Percentiles rank a stretch among this genome's conserved stretches.
phyloP scores from a whole-genome alignment of 2,888 invertebrate genomes.

The Calameuta idolon region DNA sequence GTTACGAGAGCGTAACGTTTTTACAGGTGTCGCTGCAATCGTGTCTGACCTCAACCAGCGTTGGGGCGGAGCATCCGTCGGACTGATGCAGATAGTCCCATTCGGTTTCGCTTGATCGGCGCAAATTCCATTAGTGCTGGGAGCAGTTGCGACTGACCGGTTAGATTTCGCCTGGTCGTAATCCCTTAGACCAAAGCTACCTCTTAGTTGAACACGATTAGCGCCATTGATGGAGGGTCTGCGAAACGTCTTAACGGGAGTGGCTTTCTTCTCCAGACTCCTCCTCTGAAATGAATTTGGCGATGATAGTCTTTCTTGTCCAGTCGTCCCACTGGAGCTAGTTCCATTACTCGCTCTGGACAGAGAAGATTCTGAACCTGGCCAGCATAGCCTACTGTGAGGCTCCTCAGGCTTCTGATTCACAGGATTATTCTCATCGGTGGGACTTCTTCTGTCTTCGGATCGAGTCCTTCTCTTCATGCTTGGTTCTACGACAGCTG shows the following conservation, averaged over 20 bases:
- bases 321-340: constrained; percentile 7
- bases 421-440: constrained; percentile 68
- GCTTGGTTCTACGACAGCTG: constrained; percentile 37
- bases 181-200: constrained; percentile 53
- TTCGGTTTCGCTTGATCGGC: constrained; percentile 30
- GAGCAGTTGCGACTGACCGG: constrained; percentile 30
- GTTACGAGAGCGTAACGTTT: constrained; percentile 64
- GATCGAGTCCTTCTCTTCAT: constrained; percentile 58
- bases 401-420: constrained; percentile 57
- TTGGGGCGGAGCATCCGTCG: constrained; percentile 48
- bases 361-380: constrained; percentile 28
- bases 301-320: constrained; percentile 53
- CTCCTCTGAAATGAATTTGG: constrained; percentile 58
- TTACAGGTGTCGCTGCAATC: constrained; percentile 63
- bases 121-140: not conserved
- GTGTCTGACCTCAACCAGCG: constrained; percentile 66
- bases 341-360: not conserved
- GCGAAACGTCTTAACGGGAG: constrained; percentile 57
- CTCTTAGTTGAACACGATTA: constrained; percentile 51
- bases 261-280: constrained; percentile 61
- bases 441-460: constrained; percentile 55
- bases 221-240: constrained; percentile 59
- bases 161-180: constrained; percentile 55
- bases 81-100: constrained; percentile 37
- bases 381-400: constrained; percentile 47